Base-by-base conservation (phyloP, 2,888 invertebrate genomes). In the Homarus gammarus region DNA sequence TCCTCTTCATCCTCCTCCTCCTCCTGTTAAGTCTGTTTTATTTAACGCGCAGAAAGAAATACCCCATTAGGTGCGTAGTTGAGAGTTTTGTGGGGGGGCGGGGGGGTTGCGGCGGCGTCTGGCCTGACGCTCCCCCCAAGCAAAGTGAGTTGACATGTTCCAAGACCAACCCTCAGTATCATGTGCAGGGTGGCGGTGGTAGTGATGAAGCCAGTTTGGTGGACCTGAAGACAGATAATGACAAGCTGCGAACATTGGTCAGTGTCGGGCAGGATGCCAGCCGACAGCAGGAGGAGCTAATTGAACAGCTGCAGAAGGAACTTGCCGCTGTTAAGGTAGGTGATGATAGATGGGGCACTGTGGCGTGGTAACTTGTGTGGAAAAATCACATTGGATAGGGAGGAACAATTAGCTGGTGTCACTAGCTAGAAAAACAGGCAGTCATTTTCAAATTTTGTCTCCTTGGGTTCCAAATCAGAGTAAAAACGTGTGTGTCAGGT, bases 291-390 rank as follows among this genome's bases (percentile, higher is more conserved):
- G 90, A 90, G 49, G 72, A 87, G 56, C 78, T 90, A 44, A 90
- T 90, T 72, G 84, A 87, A 75, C 87, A 90, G 72, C 64, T 90
- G 51, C 87, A 84, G 84, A 68, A 79, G 83, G 90, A 87, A 40
- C 90, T 90, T 27, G 79, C 84, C 44, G 72, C 83, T 73, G 82
- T 83, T 51, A 90, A 90, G 90, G 90, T 90, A 84, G 87, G 77
- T 78, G 78, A n/a, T n/a, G n/a, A 56, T 38, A 33, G 44, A 78
- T 15, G 27, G 22, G 64, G 27, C 10, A 22, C 12, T 64, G 64
- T 56, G 3, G 56, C 64, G n/a, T 27, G 27, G 10, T 27, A 64
- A 8, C 22, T n/a, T n/a, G n/a, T n/a, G n/a, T n/a, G n/a, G n/a
- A n/a, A n/a, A n/a, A n/a, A n/a, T n/a, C n/a, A n/a, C n/a, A n/a